These are phyloP conservation scores for Pseudolaguvia tuberculata DNA, from an alignment of 2,113 vertebrate species.

Conservation along the genomic window DNA sequence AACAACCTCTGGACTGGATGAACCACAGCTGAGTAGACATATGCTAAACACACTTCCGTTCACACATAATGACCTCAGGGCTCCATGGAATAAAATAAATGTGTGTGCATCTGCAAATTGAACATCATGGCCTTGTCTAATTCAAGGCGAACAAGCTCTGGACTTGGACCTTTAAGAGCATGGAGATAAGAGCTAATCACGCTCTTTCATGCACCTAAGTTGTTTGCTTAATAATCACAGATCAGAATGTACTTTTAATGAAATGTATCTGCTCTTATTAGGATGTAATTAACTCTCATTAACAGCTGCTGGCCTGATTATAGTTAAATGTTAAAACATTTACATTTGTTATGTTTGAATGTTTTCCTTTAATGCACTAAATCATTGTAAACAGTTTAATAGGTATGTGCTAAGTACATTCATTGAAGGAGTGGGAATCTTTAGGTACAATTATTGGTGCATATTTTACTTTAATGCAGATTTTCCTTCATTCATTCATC, in stretches of 20 bases:
- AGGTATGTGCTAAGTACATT: slow-evolving; percentile 9
- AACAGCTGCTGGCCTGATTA: neutral
- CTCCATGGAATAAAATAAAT: slow-evolving; percentile 36
- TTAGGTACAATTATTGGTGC: too few species aligned
- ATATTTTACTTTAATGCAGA: too few species aligned
- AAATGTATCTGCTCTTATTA: neutral
- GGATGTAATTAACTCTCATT: slow-evolving; percentile 13
- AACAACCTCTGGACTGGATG: slow-evolving; percentile 18
- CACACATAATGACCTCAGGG: slow-evolving; percentile 33
- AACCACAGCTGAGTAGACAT: slow-evolving; percentile 33
- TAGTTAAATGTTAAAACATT: neutral
- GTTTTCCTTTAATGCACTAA: neutral
- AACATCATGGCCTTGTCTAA: slow-evolving; percentile 15
- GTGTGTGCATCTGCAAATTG: slow-evolving; percentile 45
- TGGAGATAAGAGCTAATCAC: slow-evolving; percentile 20
- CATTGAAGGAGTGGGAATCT: too few species aligned
- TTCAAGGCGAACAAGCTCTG: slow-evolving; percentile 1
- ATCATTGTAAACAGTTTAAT: neutral
- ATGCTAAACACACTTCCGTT: slow-evolving; percentile 28
- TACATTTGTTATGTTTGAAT: neutral
- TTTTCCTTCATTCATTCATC: too few species aligned
- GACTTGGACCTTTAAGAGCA: slow-evolving; percentile 20
- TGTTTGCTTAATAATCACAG: slow-evolving; percentile 30
- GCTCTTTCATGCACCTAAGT: slow-evolving; percentile 19
- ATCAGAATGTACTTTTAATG: slow-evolving; percentile 35